Evolutionary conservation across 2,797 vertebrate genomes (phyloP), one percentile per base, ranked within the genome.

Genomic region (Acrocephalus scirpaceus): DNA sequence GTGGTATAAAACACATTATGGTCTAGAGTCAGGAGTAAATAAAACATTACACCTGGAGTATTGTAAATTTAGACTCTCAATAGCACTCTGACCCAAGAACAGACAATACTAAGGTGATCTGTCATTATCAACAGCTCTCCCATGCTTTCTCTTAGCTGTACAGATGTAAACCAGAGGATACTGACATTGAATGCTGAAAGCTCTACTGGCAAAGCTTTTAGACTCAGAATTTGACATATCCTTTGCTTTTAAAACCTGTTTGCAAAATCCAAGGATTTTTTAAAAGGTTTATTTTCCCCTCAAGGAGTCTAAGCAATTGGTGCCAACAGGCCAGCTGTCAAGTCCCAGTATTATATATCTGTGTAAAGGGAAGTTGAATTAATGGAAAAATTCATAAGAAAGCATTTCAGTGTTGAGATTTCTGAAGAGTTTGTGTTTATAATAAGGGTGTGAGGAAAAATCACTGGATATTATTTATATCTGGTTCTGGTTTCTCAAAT

Each of bases 251-350:
- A 84, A 90, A 92, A 91, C 58, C 64, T 81, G 65, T 90, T 86
- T 94, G 83, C 25, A 94, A 88, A 94, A 94, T 90, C 71, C 80
- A 94, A 79, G 70, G 32, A 56, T 85, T 94, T 80, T 82, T 92
- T 44, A 73, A 90, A 94, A 95, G 38, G 82, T 94, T 96, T 93
- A 69, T 90, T 94, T 97, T 92, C 30, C 83, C 76, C 80, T 88
- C 48, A 92, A 92, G 90, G 73, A 90, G 42, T 79, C 60, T 70
- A 91, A 94, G 88, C 42, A 86, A 44, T 14, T 79, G 56, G 48
- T 96, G 95, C 93, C 95, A 96, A 73, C 45, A 95, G 45, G 27
- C 83, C 92, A 93, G 91, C 86, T 96, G 91, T 94, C 90, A 94
- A 94, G 44, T 77, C 50, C 73, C 25, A 64, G 73, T 79, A 29